Base-by-base conservation (phyloP, 2,888 invertebrate genomes). In the Pristionchus fissidentatus region DNA sequence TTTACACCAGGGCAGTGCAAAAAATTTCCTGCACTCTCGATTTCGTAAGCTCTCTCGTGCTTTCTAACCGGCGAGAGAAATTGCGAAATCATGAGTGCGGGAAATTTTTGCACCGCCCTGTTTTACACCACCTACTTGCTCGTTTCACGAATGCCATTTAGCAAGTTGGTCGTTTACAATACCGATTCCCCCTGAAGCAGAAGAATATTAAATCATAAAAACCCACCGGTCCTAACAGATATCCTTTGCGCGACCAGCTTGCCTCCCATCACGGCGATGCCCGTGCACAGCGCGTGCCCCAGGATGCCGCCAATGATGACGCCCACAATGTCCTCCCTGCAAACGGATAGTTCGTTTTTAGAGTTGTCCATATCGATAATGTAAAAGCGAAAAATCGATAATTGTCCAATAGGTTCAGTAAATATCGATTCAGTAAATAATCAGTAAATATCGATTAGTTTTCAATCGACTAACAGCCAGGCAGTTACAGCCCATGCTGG, bases 201-300 rank as follows among this genome's bases (percentile, higher is more conserved):
- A 70, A 29, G 15, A 38, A 70, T 29, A 38, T 29, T 35, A 26
- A 38, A 70, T 10, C n/a, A n/a, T n/a, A n/a, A n/a, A 15, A 13
- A 86, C 92, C 93, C 93, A 97, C 97, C 97, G 94, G 98, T 97
- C 94, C 97, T 94, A 38, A 98, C 97, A 88, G 98, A 98, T 93
- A 99, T 98, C 94, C 95, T 96, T 93, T 97, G 96, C 70, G 98
- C 98, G 89, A 99, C 95, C 94, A 98, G 96, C 91, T 98, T 94
- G 0, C 99, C 99, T 57, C 98, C 98, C 88, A 99, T 94, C 83
- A 99, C 98, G 87, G 99, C 99, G 89, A 99, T 93, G 3, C 97
- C 97, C 22, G 99, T 99, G 93, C 99, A 99, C 84, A 98, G 94
- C 19, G 96, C 95, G 93, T 99, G 99, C 0, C 99, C 99, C 85